Conservation (phyloP, 2,113 vertebrate species). For the Carettochelys insculpta region DNA sequence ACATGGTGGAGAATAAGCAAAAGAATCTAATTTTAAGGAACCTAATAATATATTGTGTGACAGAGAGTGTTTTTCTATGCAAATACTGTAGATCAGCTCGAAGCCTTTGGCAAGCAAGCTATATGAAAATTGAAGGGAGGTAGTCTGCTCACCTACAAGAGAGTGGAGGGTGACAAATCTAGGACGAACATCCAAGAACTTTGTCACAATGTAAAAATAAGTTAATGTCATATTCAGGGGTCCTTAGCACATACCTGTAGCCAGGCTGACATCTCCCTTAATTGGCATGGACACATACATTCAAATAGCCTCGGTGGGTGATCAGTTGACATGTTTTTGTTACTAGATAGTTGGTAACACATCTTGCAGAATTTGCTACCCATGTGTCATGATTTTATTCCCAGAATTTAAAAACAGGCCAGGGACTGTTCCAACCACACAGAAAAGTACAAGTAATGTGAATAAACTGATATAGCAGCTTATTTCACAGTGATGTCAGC, state of each 20-base stretch:
- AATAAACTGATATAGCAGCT: background rate
- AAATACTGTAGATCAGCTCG: background rate
- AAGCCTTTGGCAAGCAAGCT: background rate
- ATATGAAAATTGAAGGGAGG: background rate
- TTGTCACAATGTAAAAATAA: background rate
- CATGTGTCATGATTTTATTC: background rate
- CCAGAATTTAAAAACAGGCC: background rate
- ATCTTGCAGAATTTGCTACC: background rate
- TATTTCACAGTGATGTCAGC: background rate
- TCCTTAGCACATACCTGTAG: rapidly evolving
- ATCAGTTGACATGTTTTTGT: background rate
- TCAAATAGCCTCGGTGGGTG: background rate
- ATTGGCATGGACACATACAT: background rate
- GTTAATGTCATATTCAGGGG: background rate
- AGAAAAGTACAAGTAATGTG: background rate
- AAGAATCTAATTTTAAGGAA: background rate
- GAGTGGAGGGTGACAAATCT: background rate
- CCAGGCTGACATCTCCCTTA: background rate
- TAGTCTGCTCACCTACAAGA: no score
- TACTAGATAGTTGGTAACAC: background rate
- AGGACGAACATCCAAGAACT: background rate
- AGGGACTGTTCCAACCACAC: background rate
- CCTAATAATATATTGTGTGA: background rate
- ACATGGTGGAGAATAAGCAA: background rate
- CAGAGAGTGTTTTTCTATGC: background rate